These are phyloP conservation scores for Boulengeromyrus knoepffleri DNA, from an alignment of 2,113 vertebrate genomes.

Conservation along the genomic window DNA sequence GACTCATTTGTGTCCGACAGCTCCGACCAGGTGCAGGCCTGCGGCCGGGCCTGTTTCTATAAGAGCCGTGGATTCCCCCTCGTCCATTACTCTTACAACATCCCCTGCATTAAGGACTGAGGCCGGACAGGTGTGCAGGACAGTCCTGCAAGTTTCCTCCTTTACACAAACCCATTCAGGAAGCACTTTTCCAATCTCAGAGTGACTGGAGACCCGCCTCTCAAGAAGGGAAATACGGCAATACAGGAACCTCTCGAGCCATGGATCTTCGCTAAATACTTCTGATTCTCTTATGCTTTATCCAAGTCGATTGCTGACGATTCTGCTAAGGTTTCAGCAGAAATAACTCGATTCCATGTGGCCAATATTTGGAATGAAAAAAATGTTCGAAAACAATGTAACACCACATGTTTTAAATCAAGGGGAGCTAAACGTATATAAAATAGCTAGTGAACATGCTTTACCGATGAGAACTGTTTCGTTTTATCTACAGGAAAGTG, in stretches of 20 bases:
- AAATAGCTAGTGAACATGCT: not conserved
- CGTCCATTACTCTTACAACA: conserved; percentile 83
- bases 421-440: not conserved
- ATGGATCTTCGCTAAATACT: conserved; percentile 31
- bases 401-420: not conserved
- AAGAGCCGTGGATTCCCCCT: conserved; percentile 87
- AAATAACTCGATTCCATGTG: not conserved
- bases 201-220: conserved; percentile 35
- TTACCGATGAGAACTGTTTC: not conserved
- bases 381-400: not conserved
- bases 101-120: conserved; percentile 67
- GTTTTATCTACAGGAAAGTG: conserved; percentile 13
- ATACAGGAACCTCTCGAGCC: conserved; percentile 45
- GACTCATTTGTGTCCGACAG: conserved; percentile 96
- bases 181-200: conserved; percentile 69
- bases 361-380: not conserved
- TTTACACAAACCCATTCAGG: conserved; percentile 44
- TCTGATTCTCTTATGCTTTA: conserved; percentile 4
- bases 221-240: conserved; percentile 66
- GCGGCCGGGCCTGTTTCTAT: conserved; percentile 90
- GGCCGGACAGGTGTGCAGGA: not conserved
- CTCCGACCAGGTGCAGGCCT: conserved; percentile 93
- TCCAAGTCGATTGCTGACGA: not conserved
- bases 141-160: not conserved
- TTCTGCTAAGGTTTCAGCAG: not conserved